phyloP scores from a whole-genome alignment of 2,113 vertebrate genomes.

The Tragelaphus buxtoni region DNA sequence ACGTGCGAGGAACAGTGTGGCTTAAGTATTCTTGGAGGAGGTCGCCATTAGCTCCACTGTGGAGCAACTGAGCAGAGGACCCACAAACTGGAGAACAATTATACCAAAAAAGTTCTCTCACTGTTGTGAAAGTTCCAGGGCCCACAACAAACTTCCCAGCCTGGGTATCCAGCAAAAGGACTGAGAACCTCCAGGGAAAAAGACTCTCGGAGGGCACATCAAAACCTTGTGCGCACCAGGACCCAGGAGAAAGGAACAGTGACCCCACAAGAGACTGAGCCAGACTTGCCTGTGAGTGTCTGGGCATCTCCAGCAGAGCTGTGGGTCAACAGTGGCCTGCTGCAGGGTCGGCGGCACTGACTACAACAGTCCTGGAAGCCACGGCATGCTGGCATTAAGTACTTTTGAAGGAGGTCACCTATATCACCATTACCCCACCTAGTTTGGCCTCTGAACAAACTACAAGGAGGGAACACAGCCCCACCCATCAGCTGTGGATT shows the following conservation, averaged over 20 bases:
- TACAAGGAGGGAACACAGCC: not conserved
- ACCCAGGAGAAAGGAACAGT: not conserved
- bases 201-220: not conserved
- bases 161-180: not conserved
- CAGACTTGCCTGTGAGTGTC: not conserved
- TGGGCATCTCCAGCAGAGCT: not conserved
- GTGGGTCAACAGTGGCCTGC: not conserved
- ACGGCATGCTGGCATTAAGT: fast-evolving
- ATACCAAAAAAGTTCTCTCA: not conserved
- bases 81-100: not conserved
- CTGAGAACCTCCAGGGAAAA: not conserved
- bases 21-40: not conserved
- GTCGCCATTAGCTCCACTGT: not conserved
- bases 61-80: not conserved
- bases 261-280: not conserved
- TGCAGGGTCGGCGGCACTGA: not conserved
- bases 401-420: not conserved
- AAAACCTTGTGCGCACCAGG: fast-evolving
- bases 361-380: not conserved
- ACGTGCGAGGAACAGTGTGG: not conserved
- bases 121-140: not conserved
- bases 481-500: not conserved
- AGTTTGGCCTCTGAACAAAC: not conserved
- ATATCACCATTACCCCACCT: not conserved
- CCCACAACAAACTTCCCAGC: not conserved